Base-by-base conservation (phyloP, 2,888 invertebrate genomes). In the Gymnocheta viridis region DNA sequence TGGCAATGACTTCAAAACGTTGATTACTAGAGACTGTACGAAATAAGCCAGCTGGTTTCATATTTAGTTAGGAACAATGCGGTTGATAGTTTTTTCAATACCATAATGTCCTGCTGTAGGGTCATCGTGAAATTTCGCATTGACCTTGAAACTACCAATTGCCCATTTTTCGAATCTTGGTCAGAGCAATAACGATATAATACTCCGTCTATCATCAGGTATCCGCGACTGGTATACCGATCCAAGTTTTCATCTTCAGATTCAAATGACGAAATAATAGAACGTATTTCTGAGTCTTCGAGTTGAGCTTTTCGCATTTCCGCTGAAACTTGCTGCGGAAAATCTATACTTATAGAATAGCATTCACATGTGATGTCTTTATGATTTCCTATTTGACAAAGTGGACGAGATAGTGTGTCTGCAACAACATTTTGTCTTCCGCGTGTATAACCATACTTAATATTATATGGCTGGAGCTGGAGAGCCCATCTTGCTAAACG, bases 401-500 rank as follows among this genome's bases (percentile, higher is more conserved):
- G 44, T 5, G 17, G 44, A 12, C 44, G n/a, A 1, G 44, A 44
- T 17, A 44, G 17, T 17, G 44, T 17, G 6, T 44, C 44, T 44
- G 17, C 44, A 2, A 44, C 44, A 3, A 44, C 17, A 6, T n/a
- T 44, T 44, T 44, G n/a, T 44, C 6, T 44, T 2, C 14, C 38
- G 1, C n/a, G 44, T 17, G 17, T 44, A 44, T 44, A 44, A 6
- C 44, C 17, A 6, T 17, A 44, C 5, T 44, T 3, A 17, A 17
- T 44, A 17, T 44, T 44, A 44, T 44, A 44, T 0, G 44, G 44
- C 6, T 44, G n/a, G 1, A 44, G 14, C 4, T 38, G 38, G 10
- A 14, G 10, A 17, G 17, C 17, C 44, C 7, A 44, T 17, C 44
- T 60, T 19, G 86, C 91, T 91, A 38, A 93, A 86, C 0, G 93